Evolutionary conservation across 2,888 invertebrate genomes (phyloP), one percentile per base, ranked within the genome.

Genomic region (Lypha dubia): DNA sequence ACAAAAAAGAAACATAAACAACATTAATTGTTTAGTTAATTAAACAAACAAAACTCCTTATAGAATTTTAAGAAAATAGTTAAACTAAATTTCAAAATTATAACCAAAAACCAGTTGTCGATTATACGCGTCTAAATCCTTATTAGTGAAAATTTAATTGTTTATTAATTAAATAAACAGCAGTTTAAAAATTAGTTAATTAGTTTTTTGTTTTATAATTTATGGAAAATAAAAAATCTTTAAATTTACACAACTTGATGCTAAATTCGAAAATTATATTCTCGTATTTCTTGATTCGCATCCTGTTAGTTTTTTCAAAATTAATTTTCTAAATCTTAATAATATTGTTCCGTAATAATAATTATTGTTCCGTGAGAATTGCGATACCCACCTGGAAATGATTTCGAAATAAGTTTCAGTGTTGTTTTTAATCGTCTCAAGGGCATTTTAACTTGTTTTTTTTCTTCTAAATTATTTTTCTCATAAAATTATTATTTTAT

Each of bases 151-250:
- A 63, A 28, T 51, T 8, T 75, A 24, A 73, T 51, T 41, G 35
- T 74, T 74, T 73, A 73, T 28, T 62, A 35, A 35, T 46, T 32
- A 56, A 71, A 73, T 44, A 60, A 62, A 67, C 22, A 24, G 17
- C n/a, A 53, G 71, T 15, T 67, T 73, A 77, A 38, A 63, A 63
- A 56, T 62, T 63, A 76, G 75, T 82, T 79, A 65, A 85, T 71
- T 84, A 85, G 83, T 79, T 76, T n/a, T 75, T 79, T 75, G 46
- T 63, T 73, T 73, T 28, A 73, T 67, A 76, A 76, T 46, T 76
- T 63, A 63, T 13, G 13, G 35, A 38, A 71, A 44, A 58, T 13
- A 32, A 20, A 32, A 20, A 60, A 38, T 17, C 13, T 3, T 22
- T 32, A 8, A 46, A 17, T 8, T 9, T 46, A 9, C 4, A 17